These are phyloP conservation scores for Brachycybe producta DNA, from an alignment of 2,888 invertebrate species.

Conservation along the genomic window DNA sequence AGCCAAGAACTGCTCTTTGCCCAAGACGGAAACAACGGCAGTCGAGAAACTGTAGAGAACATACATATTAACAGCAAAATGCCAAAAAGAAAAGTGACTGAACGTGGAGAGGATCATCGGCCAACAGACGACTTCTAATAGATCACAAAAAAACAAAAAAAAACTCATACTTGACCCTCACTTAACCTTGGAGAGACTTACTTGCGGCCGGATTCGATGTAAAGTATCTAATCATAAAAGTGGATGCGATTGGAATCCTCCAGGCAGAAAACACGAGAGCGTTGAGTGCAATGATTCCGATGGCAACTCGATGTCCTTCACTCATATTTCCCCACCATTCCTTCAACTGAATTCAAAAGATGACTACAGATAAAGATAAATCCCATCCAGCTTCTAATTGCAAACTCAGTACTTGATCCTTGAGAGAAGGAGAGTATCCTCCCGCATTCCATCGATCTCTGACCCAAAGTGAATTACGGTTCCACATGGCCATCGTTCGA, in stretches of 20 bases:
- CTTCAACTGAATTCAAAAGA: slow-evolving; percentile 29
- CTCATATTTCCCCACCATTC: slow-evolving; percentile 59
- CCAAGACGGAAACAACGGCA: slow-evolving; percentile 57
- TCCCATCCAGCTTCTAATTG: too few relatives aligned
- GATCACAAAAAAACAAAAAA: slow-evolving; percentile 22
- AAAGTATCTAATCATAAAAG: slow-evolving; percentile 70
- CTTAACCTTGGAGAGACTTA: slow-evolving; percentile 31
- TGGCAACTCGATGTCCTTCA: slow-evolving; percentile 63
- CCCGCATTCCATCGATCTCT: not conserved
- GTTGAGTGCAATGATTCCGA: slow-evolving; percentile 65
- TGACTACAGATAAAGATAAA: not conserved
- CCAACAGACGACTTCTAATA: slow-evolving; percentile 56
- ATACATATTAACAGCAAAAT: slow-evolving; percentile 90
- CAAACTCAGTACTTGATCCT: too few relatives aligned
- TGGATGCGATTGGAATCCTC: slow-evolving; percentile 57
- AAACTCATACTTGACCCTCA: not conserved
- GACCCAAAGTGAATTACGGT: slow-evolving; percentile 6
- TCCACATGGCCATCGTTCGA: slow-evolving; percentile 10
- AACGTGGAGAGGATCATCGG: slow-evolving; percentile 91
- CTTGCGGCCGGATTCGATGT: slow-evolving; percentile 64
- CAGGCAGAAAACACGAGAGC: slow-evolving; percentile 66
- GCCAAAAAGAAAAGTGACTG: slow-evolving; percentile 76
- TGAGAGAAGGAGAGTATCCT: too few relatives aligned
- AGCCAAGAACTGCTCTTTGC: slow-evolving; percentile 82
- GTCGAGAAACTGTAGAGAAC: slow-evolving; percentile 73